Percentiles rank a stretch among this genome's conserved stretches.
Conservation (phyloP, 2,888 invertebrate species). For the Rhamnusium bicolor region DNA sequence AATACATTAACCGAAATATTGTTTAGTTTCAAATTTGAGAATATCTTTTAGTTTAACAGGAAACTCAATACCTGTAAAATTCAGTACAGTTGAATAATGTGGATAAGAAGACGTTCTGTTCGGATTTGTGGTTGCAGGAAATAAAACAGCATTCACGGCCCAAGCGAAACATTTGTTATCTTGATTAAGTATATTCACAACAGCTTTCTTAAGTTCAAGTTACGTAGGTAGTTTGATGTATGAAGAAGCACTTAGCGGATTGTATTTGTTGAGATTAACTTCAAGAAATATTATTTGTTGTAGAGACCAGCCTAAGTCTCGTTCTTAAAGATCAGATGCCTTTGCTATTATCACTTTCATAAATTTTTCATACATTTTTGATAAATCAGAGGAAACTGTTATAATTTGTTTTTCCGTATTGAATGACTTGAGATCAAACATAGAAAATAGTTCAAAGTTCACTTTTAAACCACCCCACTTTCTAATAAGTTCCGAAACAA, state of each 20-base stretch:
- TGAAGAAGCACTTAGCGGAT: not conserved
- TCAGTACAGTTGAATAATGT: not conserved
- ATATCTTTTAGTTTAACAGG: not conserved
- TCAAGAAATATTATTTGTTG: not conserved
- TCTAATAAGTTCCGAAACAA: not conserved
- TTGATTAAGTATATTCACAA: not conserved
- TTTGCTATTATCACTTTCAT: not conserved
- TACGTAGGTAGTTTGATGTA: not conserved
- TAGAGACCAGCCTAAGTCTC: not conserved
- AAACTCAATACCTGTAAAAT: not conserved
- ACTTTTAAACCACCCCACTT: not conserved
- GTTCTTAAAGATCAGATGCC: not conserved
- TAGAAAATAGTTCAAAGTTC: not conserved
- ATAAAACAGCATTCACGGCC: not conserved
- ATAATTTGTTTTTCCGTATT: not conserved
- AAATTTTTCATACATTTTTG: too few species aligned
- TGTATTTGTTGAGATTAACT: not conserved
- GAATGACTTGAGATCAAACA: not conserved
- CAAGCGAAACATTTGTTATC: too few species aligned
- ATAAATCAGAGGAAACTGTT: not conserved
- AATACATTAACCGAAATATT: not conserved
- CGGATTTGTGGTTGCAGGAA: not conserved
- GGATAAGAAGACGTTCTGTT: not conserved
- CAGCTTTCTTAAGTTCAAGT: not conserved
- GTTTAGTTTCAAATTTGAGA: not conserved